phyloP scores from a whole-genome alignment of 2,113 vertebrate genomes.

The Mystacornis crossleyi region DNA sequence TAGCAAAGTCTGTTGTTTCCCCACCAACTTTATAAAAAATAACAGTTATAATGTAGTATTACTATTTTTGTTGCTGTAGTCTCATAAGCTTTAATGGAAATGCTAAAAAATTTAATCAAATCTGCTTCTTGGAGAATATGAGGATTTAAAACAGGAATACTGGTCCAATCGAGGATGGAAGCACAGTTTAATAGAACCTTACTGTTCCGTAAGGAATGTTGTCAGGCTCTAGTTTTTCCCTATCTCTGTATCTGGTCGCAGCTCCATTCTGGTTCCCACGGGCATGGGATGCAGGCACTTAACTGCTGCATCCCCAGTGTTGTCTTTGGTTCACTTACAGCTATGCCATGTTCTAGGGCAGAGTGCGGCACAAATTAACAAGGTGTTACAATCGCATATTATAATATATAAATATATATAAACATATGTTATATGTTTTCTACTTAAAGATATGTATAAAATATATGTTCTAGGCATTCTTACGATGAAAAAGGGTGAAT shows the following conservation, averaged over 20 bases:
- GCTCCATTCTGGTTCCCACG: rapidly evolving
- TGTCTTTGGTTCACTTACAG: background rate
- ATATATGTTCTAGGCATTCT: background rate
- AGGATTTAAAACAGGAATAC: background rate
- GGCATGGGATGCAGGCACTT: background rate
- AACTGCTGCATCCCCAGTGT: background rate
- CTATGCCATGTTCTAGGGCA: background rate
- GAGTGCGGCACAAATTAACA: rapidly evolving
- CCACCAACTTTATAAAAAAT: background rate
- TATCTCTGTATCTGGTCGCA: rapidly evolving
- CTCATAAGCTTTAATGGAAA: background rate
- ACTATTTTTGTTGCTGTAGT: background rate
- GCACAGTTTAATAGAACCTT: background rate
- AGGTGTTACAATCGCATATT: rapidly evolving
- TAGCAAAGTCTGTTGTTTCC: background rate
- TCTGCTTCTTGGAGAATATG: rapidly evolving
- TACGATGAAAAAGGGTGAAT: background rate
- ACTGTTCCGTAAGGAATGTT: background rate
- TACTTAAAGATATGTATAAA: background rate
- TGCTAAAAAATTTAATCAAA: background rate
- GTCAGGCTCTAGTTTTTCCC: background rate
- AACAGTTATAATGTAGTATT: background rate
- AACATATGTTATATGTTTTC: background rate
- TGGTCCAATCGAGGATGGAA: background rate
- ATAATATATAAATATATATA: too few species aligned